Percentiles rank a stretch among this genome's conserved stretches.
Conservation (phyloP, 37 sponge, comb jelly and placozoan species). For the Mnemiopsis leidyi region DNA sequence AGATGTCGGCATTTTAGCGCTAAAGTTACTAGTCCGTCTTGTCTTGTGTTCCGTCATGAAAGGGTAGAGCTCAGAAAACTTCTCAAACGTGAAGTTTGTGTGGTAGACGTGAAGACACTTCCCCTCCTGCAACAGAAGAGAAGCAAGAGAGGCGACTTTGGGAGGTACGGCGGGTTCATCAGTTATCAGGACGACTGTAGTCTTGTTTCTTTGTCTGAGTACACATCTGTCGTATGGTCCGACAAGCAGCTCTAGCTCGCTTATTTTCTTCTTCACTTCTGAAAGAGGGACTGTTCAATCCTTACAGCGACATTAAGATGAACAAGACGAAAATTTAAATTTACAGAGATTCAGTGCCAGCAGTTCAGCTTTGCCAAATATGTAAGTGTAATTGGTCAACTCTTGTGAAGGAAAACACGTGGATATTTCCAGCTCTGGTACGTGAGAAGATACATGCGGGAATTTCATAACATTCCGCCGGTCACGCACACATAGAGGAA, state of each 20-base stretch:
- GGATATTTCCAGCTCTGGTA: no score
- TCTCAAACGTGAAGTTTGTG: not conserved
- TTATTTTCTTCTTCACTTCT: not conserved
- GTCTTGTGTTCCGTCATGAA: not conserved
- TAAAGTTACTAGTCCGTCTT: not conserved
- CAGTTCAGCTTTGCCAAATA: no score
- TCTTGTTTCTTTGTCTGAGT: not conserved
- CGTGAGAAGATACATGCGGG: no score
- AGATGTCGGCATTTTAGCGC: not conserved
- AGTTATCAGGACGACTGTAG: not conserved
- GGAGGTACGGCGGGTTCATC: not conserved
- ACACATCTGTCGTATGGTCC: conserved; percentile 40
- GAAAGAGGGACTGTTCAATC: conserved; percentile 2
- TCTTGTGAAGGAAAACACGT: no score
- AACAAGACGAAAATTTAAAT: no score
- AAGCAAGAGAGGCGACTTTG: not conserved
- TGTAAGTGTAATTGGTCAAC: no score
- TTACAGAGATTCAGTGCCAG: no score
- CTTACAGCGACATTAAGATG: no score
- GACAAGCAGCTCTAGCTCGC: not conserved
- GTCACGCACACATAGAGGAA: no score
- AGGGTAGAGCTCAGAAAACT: not conserved
- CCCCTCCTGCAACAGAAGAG: not conserved
- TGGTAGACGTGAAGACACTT: conserved; percentile 17
- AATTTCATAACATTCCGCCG: no score